Evolutionary conservation across 64 coral and sea anemone genomes (phyloP), one percentile per base, ranked within the genome.

Genomic region (Actinia equina): DNA sequence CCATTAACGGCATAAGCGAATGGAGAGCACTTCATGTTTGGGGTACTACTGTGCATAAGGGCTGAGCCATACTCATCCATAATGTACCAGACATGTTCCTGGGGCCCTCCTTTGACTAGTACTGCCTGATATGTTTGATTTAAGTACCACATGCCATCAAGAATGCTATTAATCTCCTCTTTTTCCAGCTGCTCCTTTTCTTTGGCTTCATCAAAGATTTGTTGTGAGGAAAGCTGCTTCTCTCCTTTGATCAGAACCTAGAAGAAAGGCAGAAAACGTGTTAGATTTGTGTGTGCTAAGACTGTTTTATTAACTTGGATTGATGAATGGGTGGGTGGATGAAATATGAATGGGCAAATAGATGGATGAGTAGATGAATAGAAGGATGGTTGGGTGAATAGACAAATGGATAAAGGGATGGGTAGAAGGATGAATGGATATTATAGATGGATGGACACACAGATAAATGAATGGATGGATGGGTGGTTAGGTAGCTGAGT

Each of bases 31-130:
- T 85, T 90, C 10, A 96, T 80, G 42, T 96, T 96, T 56, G 94
- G 94, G 23, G 88, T 59, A 44, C 16, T 53, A 65, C 70, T 90
- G 25, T 96, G 94, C 10, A 14, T 69, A 80, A 96, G 79, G 44
- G 91, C 94, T 85, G 94, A 93, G 77, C 94, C 94, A 88, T 69
- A 69, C 63, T 96, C 69, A 93, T 96, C 91, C 94, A 96, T 96
- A 3, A 96, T 52, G 43, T 96, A 96, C 94, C 94, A 96, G 12
- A 89, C 56, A 42, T 79, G 91, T 43, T 89, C 88, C 45, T 87
- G 86, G 11, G 62, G 71, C 5, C 82, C 88, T 65, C 91, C 82
- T 44, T 90, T 54, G 6, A 87, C 81, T 30, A 63, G 77, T 52
- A 96, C 91, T 59, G 69, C 86, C 81, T 93, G 87, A 20, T 96